Evolutionary conservation across 2,888 invertebrate genomes (phyloP), one percentile per base, ranked within the genome.

Genomic region (Drosophila monieri): DNA sequence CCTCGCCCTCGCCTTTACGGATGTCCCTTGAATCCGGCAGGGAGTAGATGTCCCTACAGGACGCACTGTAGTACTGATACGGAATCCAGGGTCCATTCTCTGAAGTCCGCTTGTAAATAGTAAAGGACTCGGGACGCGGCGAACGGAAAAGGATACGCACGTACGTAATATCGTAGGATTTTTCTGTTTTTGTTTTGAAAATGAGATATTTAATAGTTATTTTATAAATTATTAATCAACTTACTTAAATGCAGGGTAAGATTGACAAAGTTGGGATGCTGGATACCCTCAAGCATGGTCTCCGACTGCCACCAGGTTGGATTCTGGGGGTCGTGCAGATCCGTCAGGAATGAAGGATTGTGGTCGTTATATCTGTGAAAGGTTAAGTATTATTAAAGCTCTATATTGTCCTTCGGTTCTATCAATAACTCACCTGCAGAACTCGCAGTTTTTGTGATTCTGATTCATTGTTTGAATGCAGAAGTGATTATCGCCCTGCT

Each of bases 271-370:
- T 95, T 95, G 0, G 98, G 98, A 90, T 96, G 96, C 90, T 98
- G 97, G 59, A 98, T 95, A 25, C 95, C 96, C 88, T 99, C 98
- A 88, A 94, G 94, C 98, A 99, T 98, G 2, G 99, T 99, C 90
- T 99, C 98, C 0, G 98, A 98, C 91, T 98, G 98, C 98, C 98
- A 98, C 97, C 97, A 98, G 0, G 98, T 97, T 77, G 96, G 95
- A 89, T 97, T 96, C 77, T 97, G 96, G 72, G 95, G 95, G 90
- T 96, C 97, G 90, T 98, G 97, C 88, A 96, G 94, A 91, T 99
- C 99, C 3, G 99, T 99, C 80, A 99, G 93, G 91, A 94, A 97
- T 54, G 93, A 92, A 14, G 96, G 93, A 47, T 95, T 94, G 89
- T 97, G 96, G 71, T 95, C 93, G 25, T 93, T 93, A 39, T 90